Evolutionary conservation across 2,113 vertebrate genomes (phyloP).

Genomic region (Propithecus coquereli): DNA sequence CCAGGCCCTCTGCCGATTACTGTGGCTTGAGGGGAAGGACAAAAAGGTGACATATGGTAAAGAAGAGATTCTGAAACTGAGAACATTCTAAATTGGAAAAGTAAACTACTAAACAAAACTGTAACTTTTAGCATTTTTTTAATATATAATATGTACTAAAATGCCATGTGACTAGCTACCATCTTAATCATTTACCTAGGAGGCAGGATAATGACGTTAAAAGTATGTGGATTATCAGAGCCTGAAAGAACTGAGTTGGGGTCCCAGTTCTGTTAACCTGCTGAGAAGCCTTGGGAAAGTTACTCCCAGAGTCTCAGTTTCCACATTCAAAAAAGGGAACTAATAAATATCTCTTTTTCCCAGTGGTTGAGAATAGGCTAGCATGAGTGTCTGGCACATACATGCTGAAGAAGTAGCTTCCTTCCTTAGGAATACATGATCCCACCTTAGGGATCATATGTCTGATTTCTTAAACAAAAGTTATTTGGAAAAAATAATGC

Average conservation of each 20-base stretch:
- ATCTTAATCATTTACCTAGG: background rate
- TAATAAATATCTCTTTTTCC: background rate
- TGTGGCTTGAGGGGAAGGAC: background rate
- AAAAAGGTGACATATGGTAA: background rate
- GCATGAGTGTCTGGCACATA: background rate
- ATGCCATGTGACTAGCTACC: background rate
- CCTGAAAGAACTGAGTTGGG: background rate
- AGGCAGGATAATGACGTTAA: background rate
- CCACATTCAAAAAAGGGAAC: background rate
- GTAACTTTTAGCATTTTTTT: background rate
- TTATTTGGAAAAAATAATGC: background rate
- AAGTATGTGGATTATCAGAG: background rate
- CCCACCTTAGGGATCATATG: background rate
- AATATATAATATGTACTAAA: background rate
- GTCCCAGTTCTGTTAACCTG: background rate
- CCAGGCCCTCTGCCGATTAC: background rate
- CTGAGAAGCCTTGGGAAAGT: background rate
- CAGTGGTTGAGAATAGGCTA: background rate
- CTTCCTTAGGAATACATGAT: background rate
- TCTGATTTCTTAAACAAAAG: conserved; percentile 8
- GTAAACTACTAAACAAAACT: background rate
- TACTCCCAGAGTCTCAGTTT: background rate
- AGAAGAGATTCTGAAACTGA: background rate
- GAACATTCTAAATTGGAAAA: background rate
- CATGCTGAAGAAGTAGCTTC: background rate